A percentile compares a stretch with the other conserved stretches of the same genome.
These are phyloP conservation scores for Pachydiplax longipennis DNA, from an alignment of 2,888 invertebrate species.

Conservation along the genomic window DNA sequence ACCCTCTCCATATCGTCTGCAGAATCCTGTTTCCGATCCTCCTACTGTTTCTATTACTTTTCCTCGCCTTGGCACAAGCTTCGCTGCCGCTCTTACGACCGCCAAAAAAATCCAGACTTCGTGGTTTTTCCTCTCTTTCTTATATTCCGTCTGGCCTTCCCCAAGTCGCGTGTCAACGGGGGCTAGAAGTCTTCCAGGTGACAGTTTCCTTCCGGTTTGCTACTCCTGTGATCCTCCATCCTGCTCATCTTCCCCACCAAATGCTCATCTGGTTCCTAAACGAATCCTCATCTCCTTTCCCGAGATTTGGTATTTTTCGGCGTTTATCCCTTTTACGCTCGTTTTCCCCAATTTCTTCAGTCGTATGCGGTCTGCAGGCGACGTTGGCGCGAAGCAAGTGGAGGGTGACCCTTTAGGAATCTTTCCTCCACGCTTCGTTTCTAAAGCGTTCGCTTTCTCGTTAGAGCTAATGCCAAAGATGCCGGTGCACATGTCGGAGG, in stretches of 20 bases:
- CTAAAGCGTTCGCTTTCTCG: neutral
- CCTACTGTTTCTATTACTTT: neutral
- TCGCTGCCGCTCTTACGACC: neutral
- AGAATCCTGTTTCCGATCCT: neutral
- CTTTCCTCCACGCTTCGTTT: neutral
- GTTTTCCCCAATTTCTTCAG: neutral
- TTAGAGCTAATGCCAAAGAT: neutral
- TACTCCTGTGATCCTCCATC: neutral
- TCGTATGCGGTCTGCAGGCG: neutral
- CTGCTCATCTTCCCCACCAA: neutral
- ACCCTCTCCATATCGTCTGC: neutral
- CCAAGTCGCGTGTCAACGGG: slow-evolving; percentile 16
- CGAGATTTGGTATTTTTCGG: neutral
- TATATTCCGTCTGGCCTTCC: neutral
- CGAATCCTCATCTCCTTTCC: neutral
- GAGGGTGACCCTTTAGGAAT: neutral
- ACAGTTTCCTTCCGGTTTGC: slow-evolving; percentile 41
- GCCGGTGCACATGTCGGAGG: neutral
- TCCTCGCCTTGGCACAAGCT: neutral
- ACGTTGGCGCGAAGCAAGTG: neutral
- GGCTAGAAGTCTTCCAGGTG: slow-evolving; percentile 12
- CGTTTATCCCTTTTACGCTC: neutral
- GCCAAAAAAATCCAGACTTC: neutral
- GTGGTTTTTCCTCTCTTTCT: neutral
- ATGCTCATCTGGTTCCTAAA: neutral